Base-by-base conservation (phyloP, 2,113 vertebrate genomes). In the Antechinus flavipes region DNA sequence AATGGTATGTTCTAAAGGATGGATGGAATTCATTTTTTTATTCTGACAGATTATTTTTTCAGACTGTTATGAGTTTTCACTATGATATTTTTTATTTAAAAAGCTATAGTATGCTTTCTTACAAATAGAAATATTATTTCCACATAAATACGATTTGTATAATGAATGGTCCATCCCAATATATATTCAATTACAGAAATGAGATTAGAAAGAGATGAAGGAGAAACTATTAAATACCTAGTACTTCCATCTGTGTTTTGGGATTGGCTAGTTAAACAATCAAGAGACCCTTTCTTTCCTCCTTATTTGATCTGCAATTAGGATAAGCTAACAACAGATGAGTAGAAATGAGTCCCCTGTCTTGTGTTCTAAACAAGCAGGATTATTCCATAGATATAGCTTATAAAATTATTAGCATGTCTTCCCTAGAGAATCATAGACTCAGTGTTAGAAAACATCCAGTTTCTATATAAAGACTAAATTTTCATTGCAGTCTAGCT, bases 101-200 rank as follows among this genome's bases (percentile, higher is more conserved):
- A n/a, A 91, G 46, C 4, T 47, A 8, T 76, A 68, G 4, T 91
- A 94, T 90, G 42, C 3, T 92, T 96, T 84, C 27, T 53, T 52
- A 46, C 10, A 96, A 93, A 91, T 93, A 56, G 55, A 96, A 93
- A 58, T 91, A 61, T 54, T 54, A 91, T 68, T 97, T 96, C 26
- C 49, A 11, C 12, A 56, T 53, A 89, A 91, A 95, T 84, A 90
- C 46, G 94, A 23, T 35, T 95, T 16, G 61, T 26, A 6, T 47
- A 93, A 90, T 46, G 58, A 89, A 35, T 2, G 35, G 56, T 68
- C 56, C 27, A 56, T 96, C 6, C 22, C 22, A 46, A 26, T 8
- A 47, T 49, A 25, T n/a, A 96, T 0, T 50, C 23, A 93, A n/a
- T 91, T 47, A 91, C 46, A 90, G 95, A 92, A 96, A 56, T 52